Percentiles rank a stretch among this genome's conserved stretches.
These are phyloP conservation scores for Eriosoma lanigerum DNA, from an alignment of 1,140 invertebrate genomes.

Conservation along the genomic window DNA sequence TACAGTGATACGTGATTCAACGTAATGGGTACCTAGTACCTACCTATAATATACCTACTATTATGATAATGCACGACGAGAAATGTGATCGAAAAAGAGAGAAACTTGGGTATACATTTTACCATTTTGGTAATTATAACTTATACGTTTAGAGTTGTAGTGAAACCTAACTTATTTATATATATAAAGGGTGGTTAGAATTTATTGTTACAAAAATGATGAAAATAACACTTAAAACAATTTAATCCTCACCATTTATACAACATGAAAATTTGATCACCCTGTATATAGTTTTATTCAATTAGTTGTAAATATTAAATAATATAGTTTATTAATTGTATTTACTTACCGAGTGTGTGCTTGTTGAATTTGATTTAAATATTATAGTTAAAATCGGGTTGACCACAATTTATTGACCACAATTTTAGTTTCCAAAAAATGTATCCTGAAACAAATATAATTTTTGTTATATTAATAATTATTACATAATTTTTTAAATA, in stretches of 20 bases:
- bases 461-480: neutral
- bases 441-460: constrained; percentile 1
- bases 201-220: neutral
- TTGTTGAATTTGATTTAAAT: neutral
- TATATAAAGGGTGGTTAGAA: neutral
- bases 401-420: constrained; percentile 1
- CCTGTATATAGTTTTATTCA: neutral
- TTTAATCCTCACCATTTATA: too few relatives aligned
- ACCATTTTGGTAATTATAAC: too few relatives aligned
- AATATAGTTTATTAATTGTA: neutral
- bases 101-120: constrained; percentile 5
- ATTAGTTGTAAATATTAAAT: neutral
- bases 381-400: neutral
- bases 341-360: constrained; percentile 31
- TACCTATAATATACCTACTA: neutral
- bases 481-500: too few relatives aligned
- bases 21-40: neutral
- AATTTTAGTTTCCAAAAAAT: neutral
- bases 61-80: constrained; percentile 25
- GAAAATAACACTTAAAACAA: too few relatives aligned
- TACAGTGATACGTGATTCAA: constrained; percentile 11
- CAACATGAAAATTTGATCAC: too few relatives aligned
- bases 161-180: neutral
- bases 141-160: neutral
- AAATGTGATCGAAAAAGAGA: constrained; percentile 34